These are phyloP conservation scores for Colletes latitarsis DNA, from an alignment of 1,140 invertebrate genomes.

Conservation along the genomic window DNA sequence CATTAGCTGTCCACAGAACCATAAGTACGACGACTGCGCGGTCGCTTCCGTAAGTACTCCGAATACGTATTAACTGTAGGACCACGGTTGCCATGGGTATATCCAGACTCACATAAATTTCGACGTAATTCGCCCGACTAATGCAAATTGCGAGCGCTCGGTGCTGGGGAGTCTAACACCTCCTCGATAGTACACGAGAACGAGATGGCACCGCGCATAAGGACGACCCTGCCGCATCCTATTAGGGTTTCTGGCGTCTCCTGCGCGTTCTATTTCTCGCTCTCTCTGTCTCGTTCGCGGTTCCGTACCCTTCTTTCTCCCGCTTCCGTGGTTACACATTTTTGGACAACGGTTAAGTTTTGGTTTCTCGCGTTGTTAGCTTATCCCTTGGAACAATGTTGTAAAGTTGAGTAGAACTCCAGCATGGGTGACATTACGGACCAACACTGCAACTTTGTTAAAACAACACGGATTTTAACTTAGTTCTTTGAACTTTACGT, in stretches of 20 bases:
- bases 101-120: conserved; percentile 76
- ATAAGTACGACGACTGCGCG: conserved; percentile 67
- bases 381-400: too few relatives aligned
- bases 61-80: conserved; percentile 67
- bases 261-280: background rate
- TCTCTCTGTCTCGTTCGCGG: background rate
- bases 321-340: too few relatives aligned
- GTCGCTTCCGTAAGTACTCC: conserved; percentile 64
- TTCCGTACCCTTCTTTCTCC: conserved; percentile 3
- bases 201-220: conserved; percentile 49
- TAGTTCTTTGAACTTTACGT: too few relatives aligned
- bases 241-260: conserved; percentile 53
- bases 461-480: too few relatives aligned
- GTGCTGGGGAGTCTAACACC: conserved; percentile 55
- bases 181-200: conserved; percentile 56
- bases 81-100: conserved; percentile 43
- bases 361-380: too few relatives aligned
- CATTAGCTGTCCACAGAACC: conserved; percentile 72
- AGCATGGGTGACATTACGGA: too few relatives aligned
- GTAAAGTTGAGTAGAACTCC: too few relatives aligned
- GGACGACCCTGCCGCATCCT: conserved; percentile 58
- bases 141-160: conserved; percentile 71
- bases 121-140: conserved; percentile 74
- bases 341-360: too few relatives aligned
- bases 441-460: too few relatives aligned